phyloP scores from a whole-genome alignment of 1,140 invertebrate species.

The Lasioglossum baleicum region DNA sequence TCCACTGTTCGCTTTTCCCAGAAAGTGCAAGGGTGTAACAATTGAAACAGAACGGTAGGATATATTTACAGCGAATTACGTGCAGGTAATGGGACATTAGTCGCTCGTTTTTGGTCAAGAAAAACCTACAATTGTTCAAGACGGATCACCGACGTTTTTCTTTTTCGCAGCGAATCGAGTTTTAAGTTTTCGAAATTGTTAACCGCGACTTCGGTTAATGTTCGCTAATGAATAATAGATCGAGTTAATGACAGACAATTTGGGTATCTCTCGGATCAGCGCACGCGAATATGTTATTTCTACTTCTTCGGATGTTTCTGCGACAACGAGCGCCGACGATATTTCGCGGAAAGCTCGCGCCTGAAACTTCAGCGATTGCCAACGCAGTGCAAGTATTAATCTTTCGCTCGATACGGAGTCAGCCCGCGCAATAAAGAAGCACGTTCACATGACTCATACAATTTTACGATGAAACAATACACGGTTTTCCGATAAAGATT shows the following conservation, averaged over 20 bases:
- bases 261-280: background rate
- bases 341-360: background rate
- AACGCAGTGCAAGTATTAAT: slow-evolving; percentile 7
- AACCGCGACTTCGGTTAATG: background rate
- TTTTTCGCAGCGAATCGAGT: background rate
- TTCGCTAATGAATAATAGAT: background rate
- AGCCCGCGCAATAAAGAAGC: background rate
- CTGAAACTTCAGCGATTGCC: background rate
- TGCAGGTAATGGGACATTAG: no score
- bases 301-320: background rate
- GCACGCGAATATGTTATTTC: background rate
- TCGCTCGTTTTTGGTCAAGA: no score
- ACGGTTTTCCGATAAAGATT: slow-evolving; percentile 8
- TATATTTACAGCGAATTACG: no score
- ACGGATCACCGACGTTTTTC: background rate
- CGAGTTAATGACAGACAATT: background rate
- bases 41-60: no score
- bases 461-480: slow-evolving; percentile 5
- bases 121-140: no score
- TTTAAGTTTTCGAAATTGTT: background rate
- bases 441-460: slow-evolving; percentile 24
- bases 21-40: no score
- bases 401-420: slow-evolving; percentile 22
- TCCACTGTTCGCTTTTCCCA: no score
- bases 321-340: slow-evolving; percentile 3